Base-by-base conservation (phyloP, 2,113 vertebrate species). In the Lucifuga dentata region DNA sequence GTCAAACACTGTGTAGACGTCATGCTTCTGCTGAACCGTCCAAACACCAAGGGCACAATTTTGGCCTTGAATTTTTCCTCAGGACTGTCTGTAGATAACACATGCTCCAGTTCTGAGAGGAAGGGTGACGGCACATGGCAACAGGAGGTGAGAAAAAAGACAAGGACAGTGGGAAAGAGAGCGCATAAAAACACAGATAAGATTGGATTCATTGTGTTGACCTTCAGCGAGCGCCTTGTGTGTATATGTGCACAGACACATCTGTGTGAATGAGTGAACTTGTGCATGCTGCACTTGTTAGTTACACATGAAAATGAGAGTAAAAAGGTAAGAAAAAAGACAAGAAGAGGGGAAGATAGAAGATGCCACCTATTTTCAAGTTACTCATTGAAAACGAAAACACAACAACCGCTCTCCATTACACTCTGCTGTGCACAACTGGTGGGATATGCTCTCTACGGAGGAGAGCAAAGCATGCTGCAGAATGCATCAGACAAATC, bases 401-500 rank as follows among this genome's bases (percentile, higher is more conserved):
- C 26, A 81, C 62, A 87, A 46, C 61, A 56, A 41, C 59, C 39
- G 43, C 84, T 86, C 86, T 79, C 68, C 80, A 83, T 90, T 81
- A 85, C 75, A 81, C 45, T 68, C 45, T 84, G 85, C 58, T 76
- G 68, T 80, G 64, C 85, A 81, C 78, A 80, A 88, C 78, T 77
- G 76, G 55, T 70, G 16, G 87, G 76, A 65, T 58, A 39, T 16
- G 40, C 73, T 85, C 85, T 91, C 89, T 38, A 8, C 83, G 77
- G 85, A 78, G 78, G 83, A 77, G 49, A 16, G 69, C 73, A 3
- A 84, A 80, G 89, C 88, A 90, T 93, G 90, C 82, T 24, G n/a
- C 51, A 40, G 87, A 92, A 92, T 89, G 86, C 82, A 71, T 76
- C 83, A 86, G 84, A 92, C 90, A 91, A 92, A 92, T 94, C 86